Percentiles rank a stretch among this genome's conserved stretches.
Conservation (phyloP, 2,797 vertebrate genomes). For the Loris lydekkerianus region DNA sequence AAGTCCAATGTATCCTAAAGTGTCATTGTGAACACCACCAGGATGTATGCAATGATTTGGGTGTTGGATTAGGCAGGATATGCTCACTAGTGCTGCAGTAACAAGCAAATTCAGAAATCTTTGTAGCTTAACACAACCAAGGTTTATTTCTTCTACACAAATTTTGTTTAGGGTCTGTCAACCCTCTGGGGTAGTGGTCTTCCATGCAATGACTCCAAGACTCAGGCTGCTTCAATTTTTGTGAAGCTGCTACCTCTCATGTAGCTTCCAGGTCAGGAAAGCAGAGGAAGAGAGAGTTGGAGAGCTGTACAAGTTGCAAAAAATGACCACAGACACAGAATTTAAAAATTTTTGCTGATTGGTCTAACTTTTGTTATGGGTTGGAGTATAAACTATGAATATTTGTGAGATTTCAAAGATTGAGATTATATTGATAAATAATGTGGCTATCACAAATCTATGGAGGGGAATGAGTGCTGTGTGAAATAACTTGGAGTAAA, state of each 20-base stretch:
- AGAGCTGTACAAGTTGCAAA: not conserved
- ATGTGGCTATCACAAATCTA: slow-evolving; percentile 88
- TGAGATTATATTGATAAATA: slow-evolving; percentile 91
- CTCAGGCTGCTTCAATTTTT: not conserved
- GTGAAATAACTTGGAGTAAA: slow-evolving; percentile 90
- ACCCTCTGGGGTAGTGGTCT: too few species aligned
- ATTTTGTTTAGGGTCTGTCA: not conserved
- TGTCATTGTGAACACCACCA: not conserved
- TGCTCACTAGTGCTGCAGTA: not conserved
- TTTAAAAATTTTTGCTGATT: not conserved
- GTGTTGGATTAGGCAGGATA: not conserved
- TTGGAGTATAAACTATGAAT: slow-evolving; percentile 90
- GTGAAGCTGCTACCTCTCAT: not conserved
- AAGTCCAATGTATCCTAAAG: not conserved
- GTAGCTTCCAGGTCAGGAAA: not conserved
- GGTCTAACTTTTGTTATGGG: not conserved
- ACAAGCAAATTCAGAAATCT: not conserved
- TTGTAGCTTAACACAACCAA: not conserved
- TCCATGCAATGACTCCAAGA: not conserved
- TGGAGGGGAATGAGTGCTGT: slow-evolving; percentile 88
- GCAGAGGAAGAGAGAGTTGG: not conserved
- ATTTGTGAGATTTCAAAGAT: slow-evolving; percentile 91
- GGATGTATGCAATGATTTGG: not conserved
- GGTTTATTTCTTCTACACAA: not conserved
- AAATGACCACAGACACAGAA: not conserved